Percentiles rank a stretch among this genome's conserved stretches.
Evolutionary conservation across 2,113 vertebrate species (phyloP).

Genomic region (Trogon surrucura): DNA sequence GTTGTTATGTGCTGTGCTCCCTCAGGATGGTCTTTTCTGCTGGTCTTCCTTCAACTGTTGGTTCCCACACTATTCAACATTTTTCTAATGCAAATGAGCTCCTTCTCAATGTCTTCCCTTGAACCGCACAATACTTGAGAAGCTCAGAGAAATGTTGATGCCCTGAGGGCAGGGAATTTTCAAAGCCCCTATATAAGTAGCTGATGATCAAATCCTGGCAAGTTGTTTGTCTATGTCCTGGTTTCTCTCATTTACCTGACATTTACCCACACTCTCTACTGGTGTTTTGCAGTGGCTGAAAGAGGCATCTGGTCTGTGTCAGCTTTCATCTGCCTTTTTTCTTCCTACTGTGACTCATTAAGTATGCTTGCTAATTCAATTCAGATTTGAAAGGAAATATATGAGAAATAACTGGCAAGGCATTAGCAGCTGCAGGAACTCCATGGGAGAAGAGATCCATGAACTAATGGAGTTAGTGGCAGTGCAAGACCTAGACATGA

Average conservation of each 20-base stretch:
- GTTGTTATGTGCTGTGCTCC: neutral
- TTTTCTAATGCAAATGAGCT: conserved; percentile 45
- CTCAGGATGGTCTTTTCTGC: neutral
- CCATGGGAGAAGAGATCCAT: neutral
- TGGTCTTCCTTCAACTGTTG: neutral
- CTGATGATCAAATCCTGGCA: neutral
- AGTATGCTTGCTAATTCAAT: conserved; percentile 39
- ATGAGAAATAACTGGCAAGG: conserved; percentile 47
- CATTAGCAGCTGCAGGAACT: conserved; percentile 15
- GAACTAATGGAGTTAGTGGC: conserved; percentile 22
- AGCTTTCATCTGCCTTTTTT: conserved; percentile 27
- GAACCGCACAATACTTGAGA: neutral
- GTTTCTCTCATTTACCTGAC: neutral
- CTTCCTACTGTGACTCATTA: conserved; percentile 38
- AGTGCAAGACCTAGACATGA: neutral
- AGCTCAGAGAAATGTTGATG: neutral
- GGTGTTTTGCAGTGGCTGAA: neutral
- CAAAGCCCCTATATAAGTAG: neutral
- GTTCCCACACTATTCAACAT: neutral
- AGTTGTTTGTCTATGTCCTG: neutral
- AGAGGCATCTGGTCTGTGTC: conserved; percentile 41
- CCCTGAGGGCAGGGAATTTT: neutral
- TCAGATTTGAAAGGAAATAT: conserved; percentile 59
- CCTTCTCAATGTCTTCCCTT: neutral
- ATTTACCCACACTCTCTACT: neutral